phyloP scores from a whole-genome alignment of 2,888 invertebrate genomes.

The Poecilus cupreus region DNA sequence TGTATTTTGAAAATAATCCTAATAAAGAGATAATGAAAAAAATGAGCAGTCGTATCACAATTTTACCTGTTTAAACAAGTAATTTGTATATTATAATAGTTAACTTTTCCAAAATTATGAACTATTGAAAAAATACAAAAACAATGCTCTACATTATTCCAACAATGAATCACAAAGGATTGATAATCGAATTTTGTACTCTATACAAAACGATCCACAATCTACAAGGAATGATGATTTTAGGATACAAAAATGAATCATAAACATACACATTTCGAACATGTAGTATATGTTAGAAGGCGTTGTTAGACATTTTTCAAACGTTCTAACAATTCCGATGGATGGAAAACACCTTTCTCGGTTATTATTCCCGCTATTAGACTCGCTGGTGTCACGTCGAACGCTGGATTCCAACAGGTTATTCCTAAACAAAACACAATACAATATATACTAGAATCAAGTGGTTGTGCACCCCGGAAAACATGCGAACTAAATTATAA shows the following conservation, averaged over 20 bases:
- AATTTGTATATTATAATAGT: background rate
- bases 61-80: background rate
- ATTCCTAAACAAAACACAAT: constrained; percentile 79
- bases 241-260: constrained; percentile 36
- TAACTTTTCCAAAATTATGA: constrained; percentile 6
- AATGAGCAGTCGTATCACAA: constrained; percentile 28
- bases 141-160: constrained; percentile 12
- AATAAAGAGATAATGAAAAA: constrained; percentile 24
- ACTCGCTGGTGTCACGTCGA: constrained; percentile 96
- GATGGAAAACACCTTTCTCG: constrained; percentile 90
- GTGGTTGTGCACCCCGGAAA: too few relatives aligned
- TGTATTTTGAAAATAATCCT: constrained; percentile 34
- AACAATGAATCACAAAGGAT: constrained; percentile 42
- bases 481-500: too few relatives aligned
- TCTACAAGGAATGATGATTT: constrained; percentile 54
- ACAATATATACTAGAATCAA: too few relatives aligned
- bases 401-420: constrained; percentile 98
- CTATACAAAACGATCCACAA: constrained; percentile 51
- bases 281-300: constrained; percentile 30
- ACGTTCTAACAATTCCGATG: constrained; percentile 72
- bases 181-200: constrained; percentile 25
- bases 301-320: constrained; percentile 46
- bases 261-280: constrained; percentile 32
- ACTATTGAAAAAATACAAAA: constrained; percentile 39
- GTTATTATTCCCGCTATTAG: constrained; percentile 96